Percentiles rank a stretch among this genome's conserved stretches.
phyloP scores from a whole-genome alignment of 2,113 vertebrate species.

The Notarius quadriscutis region DNA sequence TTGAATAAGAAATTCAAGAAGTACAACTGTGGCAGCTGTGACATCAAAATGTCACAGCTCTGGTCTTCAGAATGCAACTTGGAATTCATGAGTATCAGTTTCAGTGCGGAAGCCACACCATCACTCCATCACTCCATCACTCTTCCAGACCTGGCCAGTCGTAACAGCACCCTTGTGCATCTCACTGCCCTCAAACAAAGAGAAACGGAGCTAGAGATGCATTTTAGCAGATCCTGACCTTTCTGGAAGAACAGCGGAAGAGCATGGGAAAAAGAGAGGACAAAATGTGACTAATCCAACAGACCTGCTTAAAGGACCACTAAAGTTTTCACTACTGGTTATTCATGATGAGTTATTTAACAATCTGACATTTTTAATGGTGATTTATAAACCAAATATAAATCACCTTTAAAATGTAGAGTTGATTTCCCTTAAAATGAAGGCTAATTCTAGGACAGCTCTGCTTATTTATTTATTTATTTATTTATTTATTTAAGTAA shows the following conservation, averaged over 20 bases:
- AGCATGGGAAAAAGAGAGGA: slow-evolving; percentile 24
- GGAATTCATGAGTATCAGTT: slow-evolving; percentile 70
- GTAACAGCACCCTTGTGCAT: slow-evolving; percentile 53
- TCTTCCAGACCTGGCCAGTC: slow-evolving; percentile 56
- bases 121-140: slow-evolving; percentile 49
- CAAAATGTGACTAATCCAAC: slow-evolving; percentile 35
- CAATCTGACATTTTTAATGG: background rate
- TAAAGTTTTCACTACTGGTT: background rate
- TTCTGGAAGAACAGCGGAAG: background rate
- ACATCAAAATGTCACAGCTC: slow-evolving; percentile 64
- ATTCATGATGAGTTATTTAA: background rate
- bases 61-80: slow-evolving; percentile 51
- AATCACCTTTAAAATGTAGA: background rate
- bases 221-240: slow-evolving; percentile 47
- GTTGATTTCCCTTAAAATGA: background rate
- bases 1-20: slow-evolving; percentile 72
- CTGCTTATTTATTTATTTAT: background rate
- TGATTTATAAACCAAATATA: background rate
- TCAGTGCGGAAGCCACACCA: slow-evolving; percentile 59
- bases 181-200: slow-evolving; percentile 23
- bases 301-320: background rate
- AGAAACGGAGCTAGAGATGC: slow-evolving; percentile 20
- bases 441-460: background rate
- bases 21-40: slow-evolving; percentile 73
- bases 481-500: background rate